Conservation (phyloP, 2,113 vertebrate genomes). For the Melanostigma gelatinosum region DNA sequence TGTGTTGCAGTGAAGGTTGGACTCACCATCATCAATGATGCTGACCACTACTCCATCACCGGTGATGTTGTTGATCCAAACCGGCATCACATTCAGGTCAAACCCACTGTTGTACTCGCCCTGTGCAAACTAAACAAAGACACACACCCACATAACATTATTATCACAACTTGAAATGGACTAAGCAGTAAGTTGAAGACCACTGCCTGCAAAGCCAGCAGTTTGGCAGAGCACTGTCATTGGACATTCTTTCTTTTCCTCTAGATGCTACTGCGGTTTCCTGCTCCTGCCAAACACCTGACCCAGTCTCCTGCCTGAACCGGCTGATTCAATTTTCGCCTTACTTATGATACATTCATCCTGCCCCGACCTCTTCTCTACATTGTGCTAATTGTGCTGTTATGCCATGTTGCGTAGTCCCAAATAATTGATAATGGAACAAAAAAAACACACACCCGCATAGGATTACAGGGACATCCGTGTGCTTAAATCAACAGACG, state of each 20-base stretch:
- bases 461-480: neutral
- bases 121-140: slow-evolving; percentile 51
- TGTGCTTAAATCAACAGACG: neutral
- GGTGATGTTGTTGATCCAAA: slow-evolving; percentile 66
- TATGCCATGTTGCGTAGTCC: too few species aligned
- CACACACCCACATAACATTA: slow-evolving; percentile 28
- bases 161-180: slow-evolving; percentile 13
- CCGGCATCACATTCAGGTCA: slow-evolving; percentile 65
- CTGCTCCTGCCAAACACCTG: neutral
- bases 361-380: neutral
- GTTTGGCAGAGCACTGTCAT: neutral
- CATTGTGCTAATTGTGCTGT: neutral
- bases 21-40: slow-evolving; percentile 75
- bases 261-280: neutral
- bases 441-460: neutral
- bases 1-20: slow-evolving; percentile 2
- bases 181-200: neutral
- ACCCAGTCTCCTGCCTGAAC: neutral
- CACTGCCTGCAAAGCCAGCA: neutral
- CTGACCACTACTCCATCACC: slow-evolving; percentile 68
- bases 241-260: neutral
- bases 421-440: too few species aligned
- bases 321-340: neutral
- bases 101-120: slow-evolving; percentile 50
- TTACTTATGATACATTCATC: neutral